phyloP scores from a whole-genome alignment of 2,888 invertebrate genomes.

The Syrphus vitripennis region DNA sequence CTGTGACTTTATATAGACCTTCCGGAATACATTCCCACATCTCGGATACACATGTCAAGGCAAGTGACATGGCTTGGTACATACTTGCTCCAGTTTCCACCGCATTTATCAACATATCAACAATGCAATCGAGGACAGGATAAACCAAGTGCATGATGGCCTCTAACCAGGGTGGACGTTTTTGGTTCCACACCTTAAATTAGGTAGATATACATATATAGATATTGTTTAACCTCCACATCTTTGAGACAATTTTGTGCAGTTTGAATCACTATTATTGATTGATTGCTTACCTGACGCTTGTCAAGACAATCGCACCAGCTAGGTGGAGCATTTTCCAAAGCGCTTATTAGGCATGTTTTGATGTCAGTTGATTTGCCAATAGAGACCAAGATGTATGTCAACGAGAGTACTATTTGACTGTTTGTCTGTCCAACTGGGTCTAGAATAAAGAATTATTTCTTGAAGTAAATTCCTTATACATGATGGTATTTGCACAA shows the following conservation, averaged over 20 bases:
- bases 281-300: constrained; percentile 83
- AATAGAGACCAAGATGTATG: constrained; percentile 84
- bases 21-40: constrained; percentile 87
- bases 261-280: not conserved
- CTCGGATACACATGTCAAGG: constrained; percentile 87
- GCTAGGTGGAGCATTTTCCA: constrained; percentile 83
- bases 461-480: not conserved
- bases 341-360: constrained; percentile 84
- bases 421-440: constrained; percentile 82
- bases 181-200: constrained; percentile 90
- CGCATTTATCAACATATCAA: constrained; percentile 86
- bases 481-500: not conserved
- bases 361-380: constrained; percentile 86
- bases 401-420: constrained; percentile 85
- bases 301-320: constrained; percentile 90
- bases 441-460: constrained; percentile 74
- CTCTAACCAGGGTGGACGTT: constrained; percentile 89
- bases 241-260: not conserved
- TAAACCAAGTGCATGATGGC: constrained; percentile 86
- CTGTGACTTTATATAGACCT: constrained; percentile 83
- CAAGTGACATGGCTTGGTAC: constrained; percentile 90
- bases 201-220: too few relatives aligned
- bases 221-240: not conserved
- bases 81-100: constrained; percentile 89
- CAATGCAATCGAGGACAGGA: constrained; percentile 85